Percentiles rank a stretch among this genome's conserved stretches.
phyloP scores from a whole-genome alignment of 2,113 vertebrate genomes.

The Myrmophylax atrothorax region DNA sequence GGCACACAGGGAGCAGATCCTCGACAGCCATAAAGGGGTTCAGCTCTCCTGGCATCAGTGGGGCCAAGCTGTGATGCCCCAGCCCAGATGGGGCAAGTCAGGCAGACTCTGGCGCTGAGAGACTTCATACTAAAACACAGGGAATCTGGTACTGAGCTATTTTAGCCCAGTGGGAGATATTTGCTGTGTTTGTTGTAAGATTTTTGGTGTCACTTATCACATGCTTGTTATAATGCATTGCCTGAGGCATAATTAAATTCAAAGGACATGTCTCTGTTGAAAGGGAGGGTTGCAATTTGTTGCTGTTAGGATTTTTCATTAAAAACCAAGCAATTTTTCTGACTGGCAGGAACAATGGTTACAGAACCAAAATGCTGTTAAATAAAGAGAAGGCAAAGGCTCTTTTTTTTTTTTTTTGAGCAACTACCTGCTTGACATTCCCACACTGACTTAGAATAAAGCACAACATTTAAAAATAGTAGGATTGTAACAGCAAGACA shows the following conservation, averaged over 20 bases:
- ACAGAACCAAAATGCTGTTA: conserved; percentile 17
- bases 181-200: neutral
- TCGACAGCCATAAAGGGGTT: rapidly evolving
- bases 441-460: conserved; percentile 2
- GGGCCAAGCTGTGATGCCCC: neutral
- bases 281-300: conserved; percentile 45
- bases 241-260: conserved; percentile 55
- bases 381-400: neutral
- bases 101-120: neutral
- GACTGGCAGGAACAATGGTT: conserved; percentile 18
- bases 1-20: rapidly evolving
- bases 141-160: neutral
- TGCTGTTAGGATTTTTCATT: conserved; percentile 47
- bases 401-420: neutral
- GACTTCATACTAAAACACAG: neutral
- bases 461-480: conserved; percentile 10
- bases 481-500: neutral
- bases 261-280: conserved; percentile 41
- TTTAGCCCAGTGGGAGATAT: neutral
- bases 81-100: neutral
- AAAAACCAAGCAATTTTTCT: conserved; percentile 23
- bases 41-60: neutral
- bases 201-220: conserved; percentile 36
- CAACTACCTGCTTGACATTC: conserved; percentile 33
- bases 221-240: conserved; percentile 10